Evolutionary conservation across 2,888 invertebrate species (phyloP).

Genomic region (Drosophila barbarae): DNA sequence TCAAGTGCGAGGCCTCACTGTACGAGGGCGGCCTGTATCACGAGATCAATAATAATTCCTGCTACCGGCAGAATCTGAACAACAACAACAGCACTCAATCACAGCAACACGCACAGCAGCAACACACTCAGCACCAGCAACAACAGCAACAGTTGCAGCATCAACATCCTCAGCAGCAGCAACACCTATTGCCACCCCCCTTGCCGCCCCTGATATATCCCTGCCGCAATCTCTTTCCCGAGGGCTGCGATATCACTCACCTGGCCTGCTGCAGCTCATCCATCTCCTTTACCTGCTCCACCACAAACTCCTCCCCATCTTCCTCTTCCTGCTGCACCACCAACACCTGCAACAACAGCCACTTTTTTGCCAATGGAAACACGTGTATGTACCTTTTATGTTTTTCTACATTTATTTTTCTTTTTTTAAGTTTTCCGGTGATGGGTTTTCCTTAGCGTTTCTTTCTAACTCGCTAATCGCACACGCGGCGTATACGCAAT

Average conservation of each 20-base stretch:
- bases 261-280: slow-evolving; percentile 51
- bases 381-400: slow-evolving; percentile 60
- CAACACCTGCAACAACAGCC: slow-evolving; percentile 35
- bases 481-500: slow-evolving; percentile 63
- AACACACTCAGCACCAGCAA: slow-evolving; percentile 5
- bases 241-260: slow-evolving; percentile 74
- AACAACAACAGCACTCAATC: slow-evolving; percentile 11
- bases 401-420: not conserved
- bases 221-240: slow-evolving; percentile 75
- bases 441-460: slow-evolving; percentile 29
- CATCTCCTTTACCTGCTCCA: slow-evolving; percentile 21
- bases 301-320: slow-evolving; percentile 11
- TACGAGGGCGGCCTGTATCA: slow-evolving; percentile 48
- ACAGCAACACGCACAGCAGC: slow-evolving; percentile 12
- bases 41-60: slow-evolving; percentile 74
- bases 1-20: slow-evolving; percentile 65
- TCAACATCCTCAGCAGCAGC: slow-evolving; percentile 17
- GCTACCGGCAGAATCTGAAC: slow-evolving; percentile 64
- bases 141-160: slow-evolving; percentile 8
- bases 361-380: slow-evolving; percentile 54
- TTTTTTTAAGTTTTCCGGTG: slow-evolving; percentile 10
- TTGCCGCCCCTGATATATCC: slow-evolving; percentile 70
- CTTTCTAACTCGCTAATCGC: slow-evolving; percentile 48
- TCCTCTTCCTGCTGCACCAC: slow-evolving; percentile 13
- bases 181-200: slow-evolving; percentile 25